Conservation (phyloP, 2,888 invertebrate genomes). For the Drosophila koepferae region DNA sequence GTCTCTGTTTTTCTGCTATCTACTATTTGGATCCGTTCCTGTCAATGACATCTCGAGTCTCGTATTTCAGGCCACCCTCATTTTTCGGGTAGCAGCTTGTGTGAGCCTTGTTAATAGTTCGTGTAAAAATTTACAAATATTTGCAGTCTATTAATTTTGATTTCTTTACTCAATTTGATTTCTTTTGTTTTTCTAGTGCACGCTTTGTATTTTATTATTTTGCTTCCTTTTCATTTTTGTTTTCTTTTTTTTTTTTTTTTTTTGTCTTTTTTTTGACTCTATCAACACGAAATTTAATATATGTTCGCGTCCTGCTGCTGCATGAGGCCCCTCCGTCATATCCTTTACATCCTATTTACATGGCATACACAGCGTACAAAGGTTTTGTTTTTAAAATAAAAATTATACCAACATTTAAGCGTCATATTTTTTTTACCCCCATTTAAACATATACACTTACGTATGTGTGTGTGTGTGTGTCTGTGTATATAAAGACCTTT, state of each 20-base stretch:
- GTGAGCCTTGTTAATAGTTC: constrained; percentile 83
- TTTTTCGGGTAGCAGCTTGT: constrained; percentile 30
- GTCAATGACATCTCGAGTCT: constrained; percentile 64
- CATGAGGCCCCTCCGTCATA: background rate
- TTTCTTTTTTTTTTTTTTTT: background rate
- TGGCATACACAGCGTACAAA: constrained; percentile 45
- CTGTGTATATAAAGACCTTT: constrained; percentile 30
- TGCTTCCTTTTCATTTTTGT: constrained; percentile 12
- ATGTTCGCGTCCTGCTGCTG: constrained; percentile 28
- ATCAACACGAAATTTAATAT: constrained; percentile 77
- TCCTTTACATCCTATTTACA: constrained; percentile 59
- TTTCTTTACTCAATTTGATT: constrained; percentile 52
- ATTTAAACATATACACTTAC: background rate
- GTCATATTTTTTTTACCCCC: constrained; percentile 45
- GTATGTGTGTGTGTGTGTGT: background rate
- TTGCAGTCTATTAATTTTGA: constrained; percentile 82
- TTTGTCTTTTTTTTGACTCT: constrained; percentile 37
- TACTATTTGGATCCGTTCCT: constrained; percentile 16
- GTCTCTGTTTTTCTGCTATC: constrained; percentile 38
- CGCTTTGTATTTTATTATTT: constrained; percentile 68
- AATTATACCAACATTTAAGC: constrained; percentile 65
- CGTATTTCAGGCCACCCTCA: constrained; percentile 35
- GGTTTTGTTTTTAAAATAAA: constrained; percentile 65
- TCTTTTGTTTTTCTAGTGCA: constrained; percentile 67
- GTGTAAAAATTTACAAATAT: constrained; percentile 85